Base-by-base conservation (phyloP, 2,888 invertebrate genomes). In the Willowsia nigromaculata region DNA sequence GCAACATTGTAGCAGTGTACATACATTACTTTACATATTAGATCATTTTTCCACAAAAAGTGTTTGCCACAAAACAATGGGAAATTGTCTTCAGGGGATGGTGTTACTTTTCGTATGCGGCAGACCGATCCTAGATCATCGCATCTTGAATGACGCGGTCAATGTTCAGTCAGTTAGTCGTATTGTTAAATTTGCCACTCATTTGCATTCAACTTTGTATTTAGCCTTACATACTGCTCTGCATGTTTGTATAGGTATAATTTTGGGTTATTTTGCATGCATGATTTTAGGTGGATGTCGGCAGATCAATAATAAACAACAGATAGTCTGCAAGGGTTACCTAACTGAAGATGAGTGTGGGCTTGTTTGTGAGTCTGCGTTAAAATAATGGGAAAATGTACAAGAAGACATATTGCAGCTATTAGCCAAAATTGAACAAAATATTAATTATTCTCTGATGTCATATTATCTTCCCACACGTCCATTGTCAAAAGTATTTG, bases 361-460 rank as follows among this genome's bases (percentile, higher is more conserved):
- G 65, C n/a, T 33, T 3, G 22, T 1, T 33, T 33, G 71, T 71
- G 40, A n/a, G 71, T 13, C 27, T 43, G 68, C 68, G 4, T 43
- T 22, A 47, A 30, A 76, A 30, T 50, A 76, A 53, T 53, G 15
- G 30, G n/a, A 50, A 80, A 56, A 80, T 37, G 59, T 78, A 22
- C 50, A 15, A 50, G 43, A 50, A 30, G 22, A 71, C n/a, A 47
- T 30, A 71, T 30, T 68, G 37, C n/a, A 65, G 83, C 68, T 83
- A 83, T 83, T 71, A 68, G 53, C 18, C n/a, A 84, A 47, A 76
- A 76, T 56, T 15, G 30, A 50, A 18, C 25, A 78, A 85, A 84
- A 86, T 50, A 86, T 80, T 86, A 86, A 86, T 86, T 86, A 86
- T 80, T 76, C 78, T 86, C 80, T 86, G 86, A 68, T 86, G 78